Base-by-base conservation (phyloP, 2,797 vertebrate species). In the Myotis vivesi region DNA sequence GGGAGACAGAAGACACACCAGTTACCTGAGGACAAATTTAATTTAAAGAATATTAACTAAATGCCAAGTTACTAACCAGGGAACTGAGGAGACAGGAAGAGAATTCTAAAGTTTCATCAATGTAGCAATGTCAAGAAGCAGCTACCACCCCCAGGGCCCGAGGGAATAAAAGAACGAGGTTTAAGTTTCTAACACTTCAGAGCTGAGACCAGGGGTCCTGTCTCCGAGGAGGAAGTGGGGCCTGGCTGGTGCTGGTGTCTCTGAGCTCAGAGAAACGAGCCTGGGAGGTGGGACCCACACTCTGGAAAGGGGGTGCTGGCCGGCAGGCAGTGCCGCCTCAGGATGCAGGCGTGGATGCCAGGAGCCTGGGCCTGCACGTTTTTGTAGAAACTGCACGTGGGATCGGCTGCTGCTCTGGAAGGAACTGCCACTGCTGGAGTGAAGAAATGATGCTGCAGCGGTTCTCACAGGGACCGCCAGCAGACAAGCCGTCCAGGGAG, bases 1-100 rank as follows among this genome's bases (percentile, higher is more conserved):
- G 19, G 17, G 83, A 87, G 30, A 51, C 41, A 82, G 83, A 95
- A 84, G 75, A 91, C 19, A 30, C 7, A 57, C 6, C 57, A 57
- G 57, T 75, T 75, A 92, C 84, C 25, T 28, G 33, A 91, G 89
- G 79, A 92, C 79, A 6, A 77, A 90, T 36, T 19, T 44, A 88
- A 53, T 59, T 30, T 77, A 82, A 93, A 85, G 53, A 84, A 82
- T 28, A 66, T 51, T 79, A 62, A 62, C 46, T 79, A 33, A 76
- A 62, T 4, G 12, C 51, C 62, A 92, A 86, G 19, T 69, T 88
- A 73, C 30, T 92, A 73, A 25, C 20, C 22, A 71, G 53, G 55
- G 36, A 71, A 79, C 33, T n/a, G 28, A 94, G 85, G 8, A 91
- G 79, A 66, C 38, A 79, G 64, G 73, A 93, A 87, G 20, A 85